Evolutionary conservation across 1,140 invertebrate species (phyloP).

Genomic region (Drosophila pseudoananassae): DNA sequence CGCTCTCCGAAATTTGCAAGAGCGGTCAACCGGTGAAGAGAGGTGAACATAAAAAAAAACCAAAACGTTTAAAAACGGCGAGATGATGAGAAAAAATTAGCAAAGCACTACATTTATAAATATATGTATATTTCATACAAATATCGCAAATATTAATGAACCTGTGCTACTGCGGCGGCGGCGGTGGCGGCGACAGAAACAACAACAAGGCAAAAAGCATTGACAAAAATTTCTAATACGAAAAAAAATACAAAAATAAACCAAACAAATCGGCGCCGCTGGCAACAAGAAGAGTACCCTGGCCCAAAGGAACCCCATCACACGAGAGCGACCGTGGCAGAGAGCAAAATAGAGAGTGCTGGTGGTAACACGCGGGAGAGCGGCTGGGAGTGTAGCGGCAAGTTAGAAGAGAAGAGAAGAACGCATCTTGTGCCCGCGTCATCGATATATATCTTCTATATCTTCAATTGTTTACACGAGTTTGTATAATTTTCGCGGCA

Average conservation of each 20-base stretch:
- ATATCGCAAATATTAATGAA: constrained; percentile 69
- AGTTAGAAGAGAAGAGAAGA: constrained; percentile 2
- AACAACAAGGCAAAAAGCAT: constrained; percentile 43
- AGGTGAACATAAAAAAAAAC: constrained; percentile 10
- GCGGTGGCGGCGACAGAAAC: constrained; percentile 1
- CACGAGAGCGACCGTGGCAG: no score
- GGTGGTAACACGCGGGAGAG: constrained; percentile 1
- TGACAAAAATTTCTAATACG: constrained; percentile 49
- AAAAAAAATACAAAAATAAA: constrained; percentile 55
- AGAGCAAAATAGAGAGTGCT: constrained; percentile 25
- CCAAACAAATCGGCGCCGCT: constrained; percentile 74
- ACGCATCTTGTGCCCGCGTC: constrained; percentile 32
- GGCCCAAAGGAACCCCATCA: constrained; percentile 11
- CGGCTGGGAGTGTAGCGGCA: constrained; percentile 1
- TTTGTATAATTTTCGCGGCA: constrained; percentile 27
- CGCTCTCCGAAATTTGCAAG: constrained; percentile 14
- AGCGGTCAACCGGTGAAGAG: constrained; percentile 12
- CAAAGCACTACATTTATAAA: constrained; percentile 27
- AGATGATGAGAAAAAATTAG: constrained; percentile 23
- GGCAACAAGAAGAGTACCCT: constrained; percentile 49
- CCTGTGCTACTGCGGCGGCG: background rate
- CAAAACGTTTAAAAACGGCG: constrained; percentile 1
- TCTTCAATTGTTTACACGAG: constrained; percentile 44
- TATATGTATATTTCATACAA: constrained; percentile 40
- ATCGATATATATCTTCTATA: constrained; percentile 29